These are phyloP conservation scores for Wiebesia pumilae DNA, from an alignment of 1,140 invertebrate species.

Conservation along the genomic window DNA sequence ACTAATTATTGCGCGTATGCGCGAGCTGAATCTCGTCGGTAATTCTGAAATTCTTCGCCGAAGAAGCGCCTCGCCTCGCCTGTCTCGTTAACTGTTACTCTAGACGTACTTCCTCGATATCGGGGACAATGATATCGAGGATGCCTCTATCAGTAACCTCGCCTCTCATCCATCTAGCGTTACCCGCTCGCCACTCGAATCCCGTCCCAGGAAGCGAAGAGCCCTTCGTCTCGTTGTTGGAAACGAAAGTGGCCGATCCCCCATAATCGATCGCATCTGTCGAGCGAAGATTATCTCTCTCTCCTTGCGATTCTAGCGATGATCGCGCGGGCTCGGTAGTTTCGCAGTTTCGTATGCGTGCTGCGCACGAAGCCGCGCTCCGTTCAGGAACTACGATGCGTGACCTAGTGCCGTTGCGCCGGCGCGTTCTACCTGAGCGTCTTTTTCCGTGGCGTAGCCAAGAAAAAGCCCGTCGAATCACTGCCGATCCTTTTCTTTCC, in stretches of 20 bases:
- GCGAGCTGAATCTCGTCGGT: neutral
- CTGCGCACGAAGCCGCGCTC: constrained; percentile 52
- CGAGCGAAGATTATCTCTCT: neutral
- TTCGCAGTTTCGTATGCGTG: constrained; percentile 59
- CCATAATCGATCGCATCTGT: neutral
- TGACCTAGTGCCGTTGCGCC: constrained; percentile 73
- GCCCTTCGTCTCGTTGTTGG: neutral
- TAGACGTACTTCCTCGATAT: neutral
- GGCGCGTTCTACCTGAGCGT: constrained; percentile 42
- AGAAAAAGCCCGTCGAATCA: neutral
- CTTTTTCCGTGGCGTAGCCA: constrained; percentile 62
- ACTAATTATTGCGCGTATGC: neutral
- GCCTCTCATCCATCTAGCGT: too few species aligned
- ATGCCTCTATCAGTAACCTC: too few species aligned
- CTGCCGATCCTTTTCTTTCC: neutral
- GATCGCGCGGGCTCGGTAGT: neutral
- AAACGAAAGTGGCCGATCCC: constrained; percentile 43
- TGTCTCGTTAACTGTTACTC: neutral
- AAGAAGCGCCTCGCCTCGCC: neutral
- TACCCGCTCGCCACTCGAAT: too few species aligned
- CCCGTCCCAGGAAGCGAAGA: too few species aligned
- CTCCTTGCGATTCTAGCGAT: constrained; percentile 26
- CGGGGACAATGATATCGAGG: too few species aligned
- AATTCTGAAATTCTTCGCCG: neutral
- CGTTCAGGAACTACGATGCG: constrained; percentile 73